These are phyloP conservation scores for Timema cristinae DNA, from an alignment of 2,888 invertebrate genomes.

Conservation along the genomic window DNA sequence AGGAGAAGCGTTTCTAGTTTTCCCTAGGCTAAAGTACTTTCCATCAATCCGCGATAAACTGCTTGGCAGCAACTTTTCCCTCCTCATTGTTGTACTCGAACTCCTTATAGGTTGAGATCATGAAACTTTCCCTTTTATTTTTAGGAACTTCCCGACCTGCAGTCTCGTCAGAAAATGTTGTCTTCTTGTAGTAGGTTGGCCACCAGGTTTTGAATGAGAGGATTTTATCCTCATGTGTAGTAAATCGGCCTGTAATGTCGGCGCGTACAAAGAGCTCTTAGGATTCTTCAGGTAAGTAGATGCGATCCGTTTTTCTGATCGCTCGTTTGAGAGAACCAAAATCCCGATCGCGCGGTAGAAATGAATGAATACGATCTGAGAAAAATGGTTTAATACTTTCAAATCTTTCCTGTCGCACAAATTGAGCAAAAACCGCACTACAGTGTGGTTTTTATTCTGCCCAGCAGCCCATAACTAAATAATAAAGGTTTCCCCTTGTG, in stretches of 20 bases:
- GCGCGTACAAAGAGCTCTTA: constrained; percentile 22
- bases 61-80: too few species aligned
- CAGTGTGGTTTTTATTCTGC: constrained; percentile 31
- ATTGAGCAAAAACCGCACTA: constrained; percentile 22
- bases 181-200: constrained; percentile 17
- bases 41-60: too few species aligned
- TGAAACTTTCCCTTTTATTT: neutral
- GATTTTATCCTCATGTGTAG: constrained; percentile 10
- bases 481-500: constrained; percentile 30
- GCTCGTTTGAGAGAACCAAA: constrained; percentile 30
- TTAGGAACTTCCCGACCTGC: neutral
- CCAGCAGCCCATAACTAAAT: constrained; percentile 29
- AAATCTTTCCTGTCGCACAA: constrained; percentile 30
- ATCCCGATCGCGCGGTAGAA: constrained; percentile 31
- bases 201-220: constrained; percentile 16
- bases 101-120: neutral
- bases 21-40: too few species aligned
- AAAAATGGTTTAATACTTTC: constrained; percentile 29
- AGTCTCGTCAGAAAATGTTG: constrained; percentile 9
- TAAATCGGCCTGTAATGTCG: constrained; percentile 4
- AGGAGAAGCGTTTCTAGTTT: too few species aligned
- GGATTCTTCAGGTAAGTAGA: constrained; percentile 26
- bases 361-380: constrained; percentile 32
- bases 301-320: constrained; percentile 27
- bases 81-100: neutral